A percentile compares a stretch with the other conserved stretches of the same genome.
phyloP scores from a whole-genome alignment of 1,140 invertebrate genomes.

The Zaprionus davidi region DNA sequence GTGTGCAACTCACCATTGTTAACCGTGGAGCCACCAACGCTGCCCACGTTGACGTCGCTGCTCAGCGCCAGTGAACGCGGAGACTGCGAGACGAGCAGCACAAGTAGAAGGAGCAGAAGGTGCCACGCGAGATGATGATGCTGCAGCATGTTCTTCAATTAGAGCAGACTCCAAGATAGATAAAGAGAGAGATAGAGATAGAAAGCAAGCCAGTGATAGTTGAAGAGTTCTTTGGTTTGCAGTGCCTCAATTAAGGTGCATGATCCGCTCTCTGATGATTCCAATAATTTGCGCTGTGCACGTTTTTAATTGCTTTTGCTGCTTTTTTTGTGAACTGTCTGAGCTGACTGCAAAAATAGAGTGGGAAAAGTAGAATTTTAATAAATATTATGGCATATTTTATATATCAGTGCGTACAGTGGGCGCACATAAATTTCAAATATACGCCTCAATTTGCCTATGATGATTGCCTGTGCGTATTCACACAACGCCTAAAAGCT shows the following conservation, averaged over 20 bases:
- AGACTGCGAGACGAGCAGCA: constrained; percentile 30
- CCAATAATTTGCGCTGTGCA: not conserved
- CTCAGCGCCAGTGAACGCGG: constrained; percentile 46
- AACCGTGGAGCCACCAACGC: constrained; percentile 52
- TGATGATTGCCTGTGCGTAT: not conserved
- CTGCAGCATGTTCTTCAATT: constrained; percentile 45
- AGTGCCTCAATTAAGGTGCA: not conserved
- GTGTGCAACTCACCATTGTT: constrained; percentile 62
- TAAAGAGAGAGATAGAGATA: not conserved
- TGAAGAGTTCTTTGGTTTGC: not conserved
- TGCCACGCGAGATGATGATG: constrained; percentile 4
- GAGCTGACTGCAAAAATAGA: constrained; percentile 12
- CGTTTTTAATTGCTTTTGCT: too few species aligned
- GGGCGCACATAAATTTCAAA: constrained; percentile 44
- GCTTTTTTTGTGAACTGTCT: not conserved
- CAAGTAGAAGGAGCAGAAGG: constrained; percentile 14
- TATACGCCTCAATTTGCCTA: constrained; percentile 42
- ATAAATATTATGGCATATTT: constrained; percentile 37
- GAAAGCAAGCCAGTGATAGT: not conserved
- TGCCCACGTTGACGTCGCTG: constrained; percentile 45
- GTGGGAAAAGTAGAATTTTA: constrained; percentile 11
- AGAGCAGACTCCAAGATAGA: not conserved
- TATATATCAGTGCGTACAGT: constrained; percentile 17
- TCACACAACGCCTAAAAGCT: constrained; percentile 39
- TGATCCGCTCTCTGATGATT: not conserved